Conservation (phyloP, 2,888 invertebrate genomes). For the Tridacna crocea region DNA sequence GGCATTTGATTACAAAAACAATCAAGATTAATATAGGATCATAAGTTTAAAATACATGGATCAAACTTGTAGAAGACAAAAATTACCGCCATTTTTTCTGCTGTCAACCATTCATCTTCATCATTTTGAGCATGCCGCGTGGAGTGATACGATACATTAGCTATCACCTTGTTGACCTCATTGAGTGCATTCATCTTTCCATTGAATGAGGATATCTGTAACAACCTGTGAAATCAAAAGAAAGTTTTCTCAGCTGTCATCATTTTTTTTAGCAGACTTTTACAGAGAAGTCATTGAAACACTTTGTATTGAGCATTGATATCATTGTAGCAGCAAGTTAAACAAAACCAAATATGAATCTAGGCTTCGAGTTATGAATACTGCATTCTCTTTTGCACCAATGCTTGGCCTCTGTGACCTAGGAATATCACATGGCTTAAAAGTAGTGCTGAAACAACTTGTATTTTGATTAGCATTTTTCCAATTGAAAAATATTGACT, state of each 20-base stretch:
- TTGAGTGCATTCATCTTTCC: constrained; percentile 99
- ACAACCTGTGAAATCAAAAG: constrained; percentile 86
- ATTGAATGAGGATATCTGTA: constrained; percentile 98
- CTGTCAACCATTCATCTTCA: constrained; percentile 95
- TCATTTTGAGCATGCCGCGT: constrained; percentile 84
- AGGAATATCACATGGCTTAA: neutral
- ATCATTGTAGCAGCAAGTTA: neutral
- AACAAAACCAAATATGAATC: neutral
- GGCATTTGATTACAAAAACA: no score
- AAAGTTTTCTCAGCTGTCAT: no score
- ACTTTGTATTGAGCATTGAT: no score
- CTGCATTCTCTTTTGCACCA: neutral
- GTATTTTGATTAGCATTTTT: neutral
- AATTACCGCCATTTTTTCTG: constrained; percentile 96
- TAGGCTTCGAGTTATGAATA: neutral
- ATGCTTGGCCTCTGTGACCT: neutral
- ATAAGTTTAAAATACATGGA: no score
- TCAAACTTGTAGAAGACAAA: neutral
- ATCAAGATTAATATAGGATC: no score
- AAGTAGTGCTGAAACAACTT: neutral
- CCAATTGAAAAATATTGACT: no score
- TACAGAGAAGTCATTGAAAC: no score
- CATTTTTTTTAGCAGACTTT: no score
- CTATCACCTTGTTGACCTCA: constrained; percentile 97
- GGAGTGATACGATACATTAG: constrained; percentile 95